Conservation (phyloP, 64 coral and sea anemone genomes). For the Cladopsammia gracilis region DNA sequence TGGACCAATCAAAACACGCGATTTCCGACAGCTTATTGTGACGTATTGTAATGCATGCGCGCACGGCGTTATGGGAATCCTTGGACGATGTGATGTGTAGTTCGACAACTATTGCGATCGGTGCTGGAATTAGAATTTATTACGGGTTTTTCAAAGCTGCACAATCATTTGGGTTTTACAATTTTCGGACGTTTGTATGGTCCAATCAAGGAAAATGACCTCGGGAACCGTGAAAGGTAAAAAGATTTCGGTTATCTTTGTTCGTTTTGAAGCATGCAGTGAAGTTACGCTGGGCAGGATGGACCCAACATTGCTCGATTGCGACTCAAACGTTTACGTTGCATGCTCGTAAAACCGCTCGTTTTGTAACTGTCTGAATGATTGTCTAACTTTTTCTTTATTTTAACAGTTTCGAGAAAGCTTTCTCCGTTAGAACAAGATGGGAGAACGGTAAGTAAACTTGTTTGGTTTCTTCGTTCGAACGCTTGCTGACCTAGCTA, state of each 20-base stretch:
- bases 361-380: neutral
- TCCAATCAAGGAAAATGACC: slow-evolving; percentile 61
- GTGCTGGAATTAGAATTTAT: slow-evolving; percentile 34
- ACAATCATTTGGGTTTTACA: slow-evolving; percentile 55
- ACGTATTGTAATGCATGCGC: slow-evolving; percentile 29
- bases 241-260: neutral
- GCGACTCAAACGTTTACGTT: slow-evolving; percentile 15
- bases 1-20: slow-evolving; percentile 30
- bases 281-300: neutral
- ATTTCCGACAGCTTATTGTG: slow-evolving; percentile 17
- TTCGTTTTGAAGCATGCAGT: slow-evolving; percentile 70
- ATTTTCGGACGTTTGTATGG: slow-evolving; percentile 41
- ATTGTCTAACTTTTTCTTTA: neutral
- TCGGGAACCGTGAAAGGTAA: slow-evolving; percentile 75
- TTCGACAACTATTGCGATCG: slow-evolving; percentile 47
- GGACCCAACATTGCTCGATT: neutral
- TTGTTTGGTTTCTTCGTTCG: slow-evolving; percentile 30
- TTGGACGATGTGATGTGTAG: slow-evolving; percentile 35
- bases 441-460: slow-evolving; percentile 36
- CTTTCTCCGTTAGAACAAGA: slow-evolving; percentile 50
- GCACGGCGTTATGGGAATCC: slow-evolving; percentile 37
- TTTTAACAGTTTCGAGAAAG: slow-evolving; percentile 72
- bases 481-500: slow-evolving; percentile 37
- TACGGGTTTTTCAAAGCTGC: slow-evolving; percentile 25
- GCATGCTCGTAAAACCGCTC: neutral